These are phyloP conservation scores for Acanthococcus lagerstroemiae DNA, from an alignment of 2,888 invertebrate genomes.

Conservation along the genomic window DNA sequence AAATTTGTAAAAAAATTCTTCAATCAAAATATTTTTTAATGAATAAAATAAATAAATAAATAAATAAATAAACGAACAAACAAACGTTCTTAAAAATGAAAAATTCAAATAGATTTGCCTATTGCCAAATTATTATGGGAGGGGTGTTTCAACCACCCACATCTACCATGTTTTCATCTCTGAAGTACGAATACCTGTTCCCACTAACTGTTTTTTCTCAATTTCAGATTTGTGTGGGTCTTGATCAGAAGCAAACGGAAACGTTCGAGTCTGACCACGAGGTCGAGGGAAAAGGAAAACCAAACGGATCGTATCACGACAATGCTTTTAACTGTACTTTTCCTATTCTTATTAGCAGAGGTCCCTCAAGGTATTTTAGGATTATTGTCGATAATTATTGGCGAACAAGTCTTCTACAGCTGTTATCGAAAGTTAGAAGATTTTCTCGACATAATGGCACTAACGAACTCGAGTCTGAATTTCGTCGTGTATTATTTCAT, in stretches of 20 bases:
- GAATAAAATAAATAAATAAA: too few relatives aligned
- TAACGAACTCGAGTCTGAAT: slow-evolving; percentile 85
- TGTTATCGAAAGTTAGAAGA: slow-evolving; percentile 78
- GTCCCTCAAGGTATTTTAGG: slow-evolving; percentile 78
- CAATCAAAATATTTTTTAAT: too few relatives aligned
- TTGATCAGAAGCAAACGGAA: neutral
- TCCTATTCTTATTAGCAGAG: slow-evolving; percentile 79
- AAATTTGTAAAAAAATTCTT: too few relatives aligned
- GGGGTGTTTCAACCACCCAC: too few relatives aligned
- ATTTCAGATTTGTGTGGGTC: neutral
- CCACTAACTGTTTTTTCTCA: neutral
- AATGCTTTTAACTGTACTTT: slow-evolving; percentile 68
- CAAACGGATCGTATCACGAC: neutral
- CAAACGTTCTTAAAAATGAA: too few relatives aligned
- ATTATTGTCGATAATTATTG: slow-evolving; percentile 64
- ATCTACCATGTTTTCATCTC: too few relatives aligned
- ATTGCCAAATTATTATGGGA: too few relatives aligned
- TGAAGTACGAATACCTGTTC: neutral
- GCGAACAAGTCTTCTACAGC: slow-evolving; percentile 61
- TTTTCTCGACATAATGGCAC: slow-evolving; percentile 81
- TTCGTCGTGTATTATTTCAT: slow-evolving; percentile 90
- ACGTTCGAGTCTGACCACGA: neutral
- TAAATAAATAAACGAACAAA: too few relatives aligned
- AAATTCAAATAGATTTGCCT: too few relatives aligned
- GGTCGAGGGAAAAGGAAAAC: slow-evolving; percentile 9